Evolutionary conservation across 2,888 invertebrate genomes (phyloP).

Genomic region (Eupeodes latifasciatus): DNA sequence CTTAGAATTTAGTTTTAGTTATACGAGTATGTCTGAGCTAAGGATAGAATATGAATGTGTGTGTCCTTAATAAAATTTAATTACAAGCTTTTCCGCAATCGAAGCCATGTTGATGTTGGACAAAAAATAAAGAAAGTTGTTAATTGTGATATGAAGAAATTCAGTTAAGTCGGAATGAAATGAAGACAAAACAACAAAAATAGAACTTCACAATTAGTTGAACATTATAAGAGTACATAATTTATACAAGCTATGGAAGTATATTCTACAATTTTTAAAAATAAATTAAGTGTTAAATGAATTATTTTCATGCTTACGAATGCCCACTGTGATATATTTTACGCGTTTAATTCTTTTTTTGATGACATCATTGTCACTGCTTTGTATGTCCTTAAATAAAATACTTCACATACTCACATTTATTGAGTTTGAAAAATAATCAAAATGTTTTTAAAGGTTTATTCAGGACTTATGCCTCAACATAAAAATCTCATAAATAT

Average conservation of each 20-base stretch:
- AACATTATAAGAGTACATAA: neutral
- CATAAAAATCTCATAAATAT: neutral
- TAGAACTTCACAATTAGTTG: neutral
- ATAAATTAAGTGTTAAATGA: no score
- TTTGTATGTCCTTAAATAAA: no score
- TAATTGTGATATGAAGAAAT: constrained; percentile 13
- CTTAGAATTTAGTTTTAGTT: constrained; percentile 44
- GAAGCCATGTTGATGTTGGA: constrained; percentile 35
- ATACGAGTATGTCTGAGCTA: constrained; percentile 5
- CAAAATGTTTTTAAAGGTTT: no score
- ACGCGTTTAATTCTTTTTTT: no score
- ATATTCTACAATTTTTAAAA: no score
- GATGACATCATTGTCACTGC: no score
- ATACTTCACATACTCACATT: no score
- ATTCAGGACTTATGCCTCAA: no score
- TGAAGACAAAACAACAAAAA: neutral
- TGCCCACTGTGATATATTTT: no score
- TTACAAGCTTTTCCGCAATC: constrained; percentile 49
- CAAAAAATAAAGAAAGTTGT: neutral
- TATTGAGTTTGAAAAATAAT: no score
- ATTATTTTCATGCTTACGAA: no score
- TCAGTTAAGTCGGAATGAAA: neutral
- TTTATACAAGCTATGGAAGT: no score
- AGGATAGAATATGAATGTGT: constrained; percentile 26
- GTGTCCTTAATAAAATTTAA: constrained; percentile 69